Evolutionary conservation across 2,113 vertebrate genomes (phyloP), one percentile per base, ranked within the genome.

Genomic region (Mastomys natalensis): DNA sequence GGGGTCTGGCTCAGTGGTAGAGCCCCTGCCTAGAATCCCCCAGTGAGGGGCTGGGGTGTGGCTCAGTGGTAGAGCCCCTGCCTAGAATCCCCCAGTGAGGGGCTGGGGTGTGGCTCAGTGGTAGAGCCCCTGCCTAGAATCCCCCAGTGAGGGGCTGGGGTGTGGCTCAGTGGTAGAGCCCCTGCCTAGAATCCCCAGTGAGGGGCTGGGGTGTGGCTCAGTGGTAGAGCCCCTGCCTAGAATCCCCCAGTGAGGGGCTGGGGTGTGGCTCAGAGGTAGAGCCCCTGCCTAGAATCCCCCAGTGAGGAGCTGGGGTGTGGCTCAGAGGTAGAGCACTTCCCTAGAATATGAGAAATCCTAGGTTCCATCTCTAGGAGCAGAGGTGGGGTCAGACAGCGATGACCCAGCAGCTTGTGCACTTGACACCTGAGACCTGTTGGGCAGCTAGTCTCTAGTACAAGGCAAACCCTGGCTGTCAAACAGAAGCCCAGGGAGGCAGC

Each of bases 401-500:
- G 5, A 16, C 58, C 51, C 5, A 17, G 34, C 34, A 2, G 11
- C 43, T 26, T 48, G 3, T 15, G 19, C 34, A 26, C 17, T 62
- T 7, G 15, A 37, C 26, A 89, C 21, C 62, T 5, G 7, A 55
- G 90, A 48, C 21, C 80, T 1, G 3, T 7, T 0, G 48, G 37
- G 74, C 74, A 51, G 73, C 0, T 9, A 84, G 70, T 17, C 81
- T 93, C 68, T 16, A 21, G 45, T 26, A 15, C 19, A 4, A 37
- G 62, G 51, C 72, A 91, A 58, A 66, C 40, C 37, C 40, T 15
- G 22, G 58, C 85, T 13, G 22, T 60, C 0, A 29, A 81, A 40
- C 34, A 26, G 90, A 90, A 87, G 84, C 66, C 88, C 51, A 3
- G 88, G 45, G 68, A 90, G 85, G 91, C 94, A 3, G 51, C 91